A percentile compares a stretch with the other conserved stretches of the same genome.
Evolutionary conservation across 1,140 invertebrate species (phyloP).

Genomic region (Cheumatopsyche charites): DNA sequence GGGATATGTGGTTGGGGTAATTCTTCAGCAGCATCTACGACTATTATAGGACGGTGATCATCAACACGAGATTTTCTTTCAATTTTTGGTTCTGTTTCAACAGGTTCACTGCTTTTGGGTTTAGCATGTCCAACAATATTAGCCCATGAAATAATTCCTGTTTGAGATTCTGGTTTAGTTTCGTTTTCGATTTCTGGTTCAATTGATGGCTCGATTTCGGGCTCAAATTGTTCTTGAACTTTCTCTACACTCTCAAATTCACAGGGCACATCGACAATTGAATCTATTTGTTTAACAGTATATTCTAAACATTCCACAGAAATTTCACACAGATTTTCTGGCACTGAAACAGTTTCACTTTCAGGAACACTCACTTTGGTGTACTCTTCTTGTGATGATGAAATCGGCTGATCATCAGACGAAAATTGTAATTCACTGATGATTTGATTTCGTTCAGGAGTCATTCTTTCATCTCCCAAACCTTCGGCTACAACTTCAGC

Average conservation of each 20-base stretch:
- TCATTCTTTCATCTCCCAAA: not conserved
- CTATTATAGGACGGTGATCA: conserved; percentile 53
- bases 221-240: no score
- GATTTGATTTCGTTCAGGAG: not conserved
- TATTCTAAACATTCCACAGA: not conserved
- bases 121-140: conserved; percentile 41
- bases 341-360: not conserved
- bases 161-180: conserved; percentile 5
- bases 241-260: no score
- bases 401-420: not conserved
- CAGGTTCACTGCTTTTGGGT: not conserved
- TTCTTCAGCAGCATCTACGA: conserved; percentile 55
- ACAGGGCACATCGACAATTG: not conserved
- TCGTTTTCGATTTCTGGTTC: not conserved
- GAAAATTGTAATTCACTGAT: not conserved
- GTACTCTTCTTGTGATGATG: not conserved
- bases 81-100: conserved; percentile 2
- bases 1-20: conserved; percentile 49
- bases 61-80: conserved; percentile 43
- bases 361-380: no score
- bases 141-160: conserved; percentile 40
- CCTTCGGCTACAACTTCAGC: conserved; percentile 64
- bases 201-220: not conserved
- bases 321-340: not conserved
- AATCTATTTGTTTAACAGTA: not conserved